Evolutionary conservation across 2,888 invertebrate genomes (phyloP), one percentile per base, ranked within the genome.

Genomic region (Steinernema hermaphroditum): DNA sequence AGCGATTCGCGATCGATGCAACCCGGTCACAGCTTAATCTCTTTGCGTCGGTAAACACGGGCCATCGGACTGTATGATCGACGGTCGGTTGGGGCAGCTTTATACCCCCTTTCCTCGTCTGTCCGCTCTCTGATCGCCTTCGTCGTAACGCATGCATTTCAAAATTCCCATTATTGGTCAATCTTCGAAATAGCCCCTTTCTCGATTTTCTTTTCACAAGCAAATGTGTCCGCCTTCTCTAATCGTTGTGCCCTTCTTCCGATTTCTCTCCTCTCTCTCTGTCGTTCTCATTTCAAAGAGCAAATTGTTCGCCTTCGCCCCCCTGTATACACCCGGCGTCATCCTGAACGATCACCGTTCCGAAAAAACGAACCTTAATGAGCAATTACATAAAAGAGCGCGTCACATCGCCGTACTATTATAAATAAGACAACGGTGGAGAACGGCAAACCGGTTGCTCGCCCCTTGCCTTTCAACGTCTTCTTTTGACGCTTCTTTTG

Each of bases 391-490:
- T 14, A 62, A 62, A 62, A 9, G 32, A 62, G 32, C 62, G 32
- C 46, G 46, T 46, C 46, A 46, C 46, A 4, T 46, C 46, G 46
- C 16, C 22, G 6, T 19, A 9, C n/a, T 9, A 6, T 62, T 62
- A 62, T 32, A 62, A 62, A 62, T 62, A 62, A 62, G 54, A 19
- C 46, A 6, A 46, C 46, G 46, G n/a, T 9, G 46, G 43, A 32
- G 32, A 62, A 62, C 62, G 62, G 62, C 62, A 62, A 62, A 62
- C 62, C 32, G 62, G 62, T 62, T 62, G 14, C 62, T 32, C 62
- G 16, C 24, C 54, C 27, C 24, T 49, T 41, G 8, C 27, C 54
- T 54, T 54, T 22, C n/a, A n/a, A n/a, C n/a, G 62, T 34, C 34
- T 34, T 62, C 37, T 37, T 37, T 37, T 37, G 37, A 37, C 12